phyloP scores from a whole-genome alignment of 2,888 invertebrate species.

The Limenitis camilla region DNA sequence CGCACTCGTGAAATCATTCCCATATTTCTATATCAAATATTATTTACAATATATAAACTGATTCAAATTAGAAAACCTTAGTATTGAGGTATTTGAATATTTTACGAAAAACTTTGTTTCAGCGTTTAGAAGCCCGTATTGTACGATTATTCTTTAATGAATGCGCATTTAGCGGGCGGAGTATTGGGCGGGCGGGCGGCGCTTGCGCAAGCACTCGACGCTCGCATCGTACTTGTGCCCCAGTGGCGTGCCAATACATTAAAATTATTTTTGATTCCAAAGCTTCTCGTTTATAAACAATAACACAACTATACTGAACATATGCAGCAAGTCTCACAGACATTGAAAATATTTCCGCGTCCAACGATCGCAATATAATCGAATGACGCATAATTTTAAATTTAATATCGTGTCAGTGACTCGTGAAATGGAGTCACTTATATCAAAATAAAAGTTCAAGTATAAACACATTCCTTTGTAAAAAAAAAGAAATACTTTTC shows the following conservation, averaged over 20 bases:
- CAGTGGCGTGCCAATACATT: constrained; percentile 25
- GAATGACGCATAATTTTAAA: constrained; percentile 55
- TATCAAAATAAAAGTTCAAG: constrained; percentile 9
- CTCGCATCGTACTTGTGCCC: constrained; percentile 11
- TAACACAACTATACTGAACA: constrained; percentile 8
- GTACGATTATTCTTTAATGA: constrained; percentile 48
- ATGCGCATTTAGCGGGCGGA: constrained; percentile 60
- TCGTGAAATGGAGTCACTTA: constrained; percentile 27
- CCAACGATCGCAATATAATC: constrained; percentile 24
- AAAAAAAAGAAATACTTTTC: background rate
- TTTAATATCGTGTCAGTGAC: constrained; percentile 61
- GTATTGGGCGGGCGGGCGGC: constrained; percentile 37
- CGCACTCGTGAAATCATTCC: constrained; percentile 82
- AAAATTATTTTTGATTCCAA: constrained; percentile 31
- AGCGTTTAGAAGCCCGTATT: constrained; percentile 31
- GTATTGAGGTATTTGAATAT: background rate
- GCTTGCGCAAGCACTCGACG: constrained; percentile 30
- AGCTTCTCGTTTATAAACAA: constrained; percentile 21
- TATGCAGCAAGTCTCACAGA: constrained; percentile 5
- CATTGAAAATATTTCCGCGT: constrained; percentile 3
- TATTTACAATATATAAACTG: constrained; percentile 1
- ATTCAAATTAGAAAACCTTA: background rate
- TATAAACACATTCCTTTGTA: background rate
- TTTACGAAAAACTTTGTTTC: background rate
- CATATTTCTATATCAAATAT: constrained; percentile 53